Conservation (phyloP, 2,888 invertebrate genomes). For the Globia sparganii region DNA sequence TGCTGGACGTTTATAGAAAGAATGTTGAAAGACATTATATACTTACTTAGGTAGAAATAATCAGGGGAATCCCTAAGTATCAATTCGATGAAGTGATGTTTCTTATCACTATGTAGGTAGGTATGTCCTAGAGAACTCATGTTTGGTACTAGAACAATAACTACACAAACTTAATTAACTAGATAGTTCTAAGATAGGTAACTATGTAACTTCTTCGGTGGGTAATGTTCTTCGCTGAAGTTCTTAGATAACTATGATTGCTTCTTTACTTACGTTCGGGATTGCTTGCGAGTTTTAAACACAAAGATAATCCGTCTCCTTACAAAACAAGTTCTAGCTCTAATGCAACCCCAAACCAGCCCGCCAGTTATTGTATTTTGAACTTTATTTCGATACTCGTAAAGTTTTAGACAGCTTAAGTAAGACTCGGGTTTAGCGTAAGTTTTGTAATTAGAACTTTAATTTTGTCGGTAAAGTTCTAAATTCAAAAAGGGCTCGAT, state of each 20-base stretch:
- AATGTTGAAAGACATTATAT: too few relatives aligned
- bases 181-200: background rate
- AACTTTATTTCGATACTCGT: too few relatives aligned
- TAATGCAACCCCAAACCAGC: too few relatives aligned
- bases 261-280: background rate
- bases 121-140: background rate
- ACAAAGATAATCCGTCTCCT: background rate
- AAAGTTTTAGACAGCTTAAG: too few relatives aligned
- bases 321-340: background rate
- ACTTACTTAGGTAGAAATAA: background rate
- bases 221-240: slow-evolving; percentile 12
- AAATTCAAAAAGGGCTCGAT: background rate
- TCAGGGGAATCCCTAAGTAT: background rate
- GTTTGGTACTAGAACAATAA: slow-evolving; percentile 16
- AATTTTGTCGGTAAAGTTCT: background rate
- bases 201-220: background rate
- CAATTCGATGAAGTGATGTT: background rate
- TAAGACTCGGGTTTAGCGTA: background rate
- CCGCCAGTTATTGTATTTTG: too few relatives aligned
- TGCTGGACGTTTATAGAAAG: background rate
- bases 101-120: background rate
- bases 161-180: slow-evolving; percentile 29
- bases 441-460: background rate
- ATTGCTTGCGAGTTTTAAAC: background rate
- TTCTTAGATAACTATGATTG: slow-evolving; percentile 29